Conservation (phyloP, 1,140 invertebrate genomes). For the Sitophilus oryzae region DNA sequence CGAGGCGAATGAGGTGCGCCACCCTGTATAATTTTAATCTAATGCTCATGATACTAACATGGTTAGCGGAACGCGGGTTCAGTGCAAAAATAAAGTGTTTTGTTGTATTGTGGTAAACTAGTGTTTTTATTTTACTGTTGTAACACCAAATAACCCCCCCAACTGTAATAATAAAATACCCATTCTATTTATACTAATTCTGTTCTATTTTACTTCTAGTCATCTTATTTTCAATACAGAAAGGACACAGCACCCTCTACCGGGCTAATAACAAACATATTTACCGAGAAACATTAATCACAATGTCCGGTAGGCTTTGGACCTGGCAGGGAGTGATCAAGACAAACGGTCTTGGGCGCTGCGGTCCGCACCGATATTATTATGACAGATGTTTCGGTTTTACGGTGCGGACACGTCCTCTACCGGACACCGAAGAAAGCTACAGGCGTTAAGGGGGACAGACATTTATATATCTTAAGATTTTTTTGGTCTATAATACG, state of each 20-base stretch:
- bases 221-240: neutral
- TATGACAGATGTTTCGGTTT: neutral
- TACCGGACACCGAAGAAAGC: too few relatives aligned
- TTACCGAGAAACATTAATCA: neutral
- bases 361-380: neutral
- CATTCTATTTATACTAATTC: too few relatives aligned
- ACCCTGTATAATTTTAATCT: too few relatives aligned
- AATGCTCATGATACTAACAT: too few relatives aligned
- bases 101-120: neutral
- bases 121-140: neutral
- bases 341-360: neutral
- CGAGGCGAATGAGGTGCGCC: too few relatives aligned
- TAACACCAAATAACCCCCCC: neutral
- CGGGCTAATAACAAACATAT: neutral
- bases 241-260: neutral
- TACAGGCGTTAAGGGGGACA: too few relatives aligned
- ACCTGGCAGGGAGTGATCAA: neutral
- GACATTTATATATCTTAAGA: too few relatives aligned
- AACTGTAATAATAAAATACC: too few relatives aligned
- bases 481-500: too few relatives aligned
- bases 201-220: neutral
- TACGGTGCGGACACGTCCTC: too few relatives aligned
- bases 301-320: neutral
- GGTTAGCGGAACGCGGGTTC: too few relatives aligned
- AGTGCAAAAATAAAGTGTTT: too few relatives aligned